Evolutionary conservation across 2,888 invertebrate species (phyloP).

Genomic region (Drosophila fungiperda): DNA sequence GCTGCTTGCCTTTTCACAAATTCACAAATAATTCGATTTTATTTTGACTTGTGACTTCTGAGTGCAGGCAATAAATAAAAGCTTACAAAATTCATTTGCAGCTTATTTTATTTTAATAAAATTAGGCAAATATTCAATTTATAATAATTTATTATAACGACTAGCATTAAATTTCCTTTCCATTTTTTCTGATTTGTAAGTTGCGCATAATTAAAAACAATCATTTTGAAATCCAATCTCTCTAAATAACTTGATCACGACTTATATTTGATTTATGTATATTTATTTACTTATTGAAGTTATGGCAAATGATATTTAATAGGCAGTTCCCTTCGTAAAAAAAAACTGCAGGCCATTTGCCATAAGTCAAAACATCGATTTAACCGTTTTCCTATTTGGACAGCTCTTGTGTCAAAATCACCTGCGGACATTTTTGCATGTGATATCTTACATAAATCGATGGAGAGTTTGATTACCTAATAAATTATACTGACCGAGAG

Average conservation of each 20-base stretch:
- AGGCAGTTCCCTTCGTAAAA: slow-evolving; percentile 17
- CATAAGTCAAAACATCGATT: background rate
- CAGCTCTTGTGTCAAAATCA: slow-evolving; percentile 9
- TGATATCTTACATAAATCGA: slow-evolving; percentile 47
- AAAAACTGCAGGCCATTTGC: slow-evolving; percentile 4
- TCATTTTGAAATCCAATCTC: background rate
- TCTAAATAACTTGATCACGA: background rate
- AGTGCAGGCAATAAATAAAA: background rate
- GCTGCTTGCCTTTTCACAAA: background rate
- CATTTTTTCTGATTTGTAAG: background rate
- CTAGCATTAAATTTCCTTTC: background rate
- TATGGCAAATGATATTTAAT: background rate
- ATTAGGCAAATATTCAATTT: background rate
- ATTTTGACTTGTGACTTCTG: background rate
- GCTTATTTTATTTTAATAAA: background rate
- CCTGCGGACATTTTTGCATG: background rate
- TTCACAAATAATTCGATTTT: background rate
- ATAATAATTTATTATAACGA: background rate
- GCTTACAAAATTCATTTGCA: background rate
- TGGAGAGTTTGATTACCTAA: slow-evolving; percentile 29
- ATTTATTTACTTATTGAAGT: background rate
- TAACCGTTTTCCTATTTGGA: slow-evolving; percentile 24
- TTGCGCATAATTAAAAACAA: background rate
- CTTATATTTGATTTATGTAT: background rate
- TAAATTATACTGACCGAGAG: slow-evolving; percentile 36